These are phyloP conservation scores for Callionymus lyra DNA, from an alignment of 2,113 vertebrate genomes.

Conservation along the genomic window DNA sequence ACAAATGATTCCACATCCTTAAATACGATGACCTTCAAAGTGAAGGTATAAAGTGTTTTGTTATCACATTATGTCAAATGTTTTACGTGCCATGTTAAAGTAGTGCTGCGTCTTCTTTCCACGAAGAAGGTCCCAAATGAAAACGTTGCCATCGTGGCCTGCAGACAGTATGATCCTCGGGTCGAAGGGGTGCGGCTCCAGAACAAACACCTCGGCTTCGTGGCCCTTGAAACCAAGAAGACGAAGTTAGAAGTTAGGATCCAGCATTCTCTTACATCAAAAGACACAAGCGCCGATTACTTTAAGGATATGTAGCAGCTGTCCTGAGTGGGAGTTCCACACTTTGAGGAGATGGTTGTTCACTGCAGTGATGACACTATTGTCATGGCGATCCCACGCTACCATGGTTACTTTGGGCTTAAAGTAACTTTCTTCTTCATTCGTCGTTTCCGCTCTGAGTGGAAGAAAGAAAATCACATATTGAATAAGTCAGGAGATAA, in stretches of 20 bases:
- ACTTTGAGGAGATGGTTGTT: slow-evolving; percentile 96
- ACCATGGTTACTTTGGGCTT: slow-evolving; percentile 99
- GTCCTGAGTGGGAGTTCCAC: slow-evolving; percentile 89
- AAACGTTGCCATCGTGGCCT: slow-evolving; percentile 91
- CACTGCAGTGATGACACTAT: slow-evolving; percentile 89
- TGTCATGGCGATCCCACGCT: slow-evolving; percentile 91
- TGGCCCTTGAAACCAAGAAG: slow-evolving; percentile 75
- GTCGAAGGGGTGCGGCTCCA: slow-evolving; percentile 95
- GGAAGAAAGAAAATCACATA: not conserved
- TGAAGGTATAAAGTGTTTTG: too few relatives aligned
- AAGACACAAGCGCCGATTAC: slow-evolving; percentile 52
- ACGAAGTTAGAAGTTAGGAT: not conserved
- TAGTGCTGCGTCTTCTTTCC: slow-evolving; percentile 85
- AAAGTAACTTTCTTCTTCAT: slow-evolving; percentile 81
- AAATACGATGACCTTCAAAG: too few relatives aligned
- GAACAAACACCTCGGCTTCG: slow-evolving; percentile 91
- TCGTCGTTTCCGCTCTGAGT: slow-evolving; percentile 51
- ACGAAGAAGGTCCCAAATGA: slow-evolving; percentile 89
- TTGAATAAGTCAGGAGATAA: not conserved
- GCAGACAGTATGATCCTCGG: slow-evolving; percentile 92
- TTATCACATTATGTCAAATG: too few relatives aligned
- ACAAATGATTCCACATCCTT: too few relatives aligned
- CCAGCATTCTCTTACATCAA: too few relatives aligned
- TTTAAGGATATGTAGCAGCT: slow-evolving; percentile 85
- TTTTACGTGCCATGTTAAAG: slow-evolving; percentile 82